Conservation (phyloP, 2,797 vertebrate genomes). For the Hipposideros larvatus region DNA sequence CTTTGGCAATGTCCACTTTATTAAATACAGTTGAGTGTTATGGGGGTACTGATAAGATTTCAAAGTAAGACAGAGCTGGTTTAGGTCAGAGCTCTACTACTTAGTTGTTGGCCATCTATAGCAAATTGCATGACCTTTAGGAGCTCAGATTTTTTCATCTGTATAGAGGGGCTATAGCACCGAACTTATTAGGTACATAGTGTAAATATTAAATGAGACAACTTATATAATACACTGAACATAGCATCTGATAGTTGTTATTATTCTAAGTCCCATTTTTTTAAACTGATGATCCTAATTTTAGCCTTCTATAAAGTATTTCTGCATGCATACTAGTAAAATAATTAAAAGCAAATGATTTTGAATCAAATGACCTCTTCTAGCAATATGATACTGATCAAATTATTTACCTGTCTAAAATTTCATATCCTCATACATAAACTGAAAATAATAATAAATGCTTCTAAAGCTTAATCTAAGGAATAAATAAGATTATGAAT, state of each 20-base stretch:
- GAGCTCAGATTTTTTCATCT: not conserved
- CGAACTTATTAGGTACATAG: not conserved
- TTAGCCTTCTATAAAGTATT: not conserved
- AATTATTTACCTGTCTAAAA: slow-evolving; percentile 31
- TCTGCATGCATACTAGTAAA: not conserved
- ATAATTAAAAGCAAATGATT: not conserved
- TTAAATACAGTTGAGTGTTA: not conserved
- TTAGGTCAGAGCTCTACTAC: not conserved
- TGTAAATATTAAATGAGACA: not conserved
- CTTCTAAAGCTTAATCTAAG: not conserved
- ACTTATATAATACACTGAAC: not conserved
- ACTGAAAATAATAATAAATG: slow-evolving; percentile 13
- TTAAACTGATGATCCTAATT: not conserved
- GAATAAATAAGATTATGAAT: not conserved
- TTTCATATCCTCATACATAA: not conserved
- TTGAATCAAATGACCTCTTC: not conserved
- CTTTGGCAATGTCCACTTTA: not conserved
- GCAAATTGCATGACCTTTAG: not conserved
- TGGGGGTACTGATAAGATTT: not conserved
- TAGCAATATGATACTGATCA: not conserved
- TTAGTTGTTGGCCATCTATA: not conserved
- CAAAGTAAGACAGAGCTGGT: not conserved
- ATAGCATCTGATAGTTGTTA: not conserved
- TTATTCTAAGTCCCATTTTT: not conserved
- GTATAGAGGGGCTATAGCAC: not conserved